These are phyloP conservation scores for Rostratula benghalensis DNA, from an alignment of 2,113 vertebrate genomes.

Conservation along the genomic window DNA sequence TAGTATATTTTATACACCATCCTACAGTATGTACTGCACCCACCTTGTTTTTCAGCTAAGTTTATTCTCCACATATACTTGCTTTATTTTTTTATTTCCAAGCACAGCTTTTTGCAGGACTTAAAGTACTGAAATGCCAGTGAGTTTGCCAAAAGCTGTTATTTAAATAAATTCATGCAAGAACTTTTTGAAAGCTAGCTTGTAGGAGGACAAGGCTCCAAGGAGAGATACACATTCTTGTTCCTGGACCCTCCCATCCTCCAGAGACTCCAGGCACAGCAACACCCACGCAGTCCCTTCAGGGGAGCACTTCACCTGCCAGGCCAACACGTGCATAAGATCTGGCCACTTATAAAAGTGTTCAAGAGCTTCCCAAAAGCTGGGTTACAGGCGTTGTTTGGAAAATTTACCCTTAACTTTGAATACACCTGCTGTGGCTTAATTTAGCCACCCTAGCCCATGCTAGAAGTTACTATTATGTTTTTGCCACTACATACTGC, in stretches of 20 bases:
- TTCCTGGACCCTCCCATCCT: neutral
- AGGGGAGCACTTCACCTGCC: neutral
- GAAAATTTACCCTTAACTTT: neutral
- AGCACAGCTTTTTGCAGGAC: conserved; percentile 6
- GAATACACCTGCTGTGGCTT: neutral
- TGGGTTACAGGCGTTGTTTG: neutral
- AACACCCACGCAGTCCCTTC: neutral
- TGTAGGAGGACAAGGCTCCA: neutral
- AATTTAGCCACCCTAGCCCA: neutral
- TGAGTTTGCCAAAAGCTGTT: neutral
- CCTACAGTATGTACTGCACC: neutral
- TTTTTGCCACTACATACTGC: neutral
- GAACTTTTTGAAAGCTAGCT: neutral
- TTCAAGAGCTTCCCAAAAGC: neutral
- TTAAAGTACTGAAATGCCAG: conserved; percentile 1
- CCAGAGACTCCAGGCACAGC: neutral
- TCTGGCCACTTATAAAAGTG: neutral
- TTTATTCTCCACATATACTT: neutral
- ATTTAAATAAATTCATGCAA: neutral
- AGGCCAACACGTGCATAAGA: neutral
- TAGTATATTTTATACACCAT: neutral
- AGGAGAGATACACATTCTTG: neutral
- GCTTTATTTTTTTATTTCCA: conserved; percentile 17
- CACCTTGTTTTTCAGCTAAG: neutral
- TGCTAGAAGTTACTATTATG: neutral